Conservation (phyloP, 23 tunicate species). For the Oikopleura dioica region DNA sequence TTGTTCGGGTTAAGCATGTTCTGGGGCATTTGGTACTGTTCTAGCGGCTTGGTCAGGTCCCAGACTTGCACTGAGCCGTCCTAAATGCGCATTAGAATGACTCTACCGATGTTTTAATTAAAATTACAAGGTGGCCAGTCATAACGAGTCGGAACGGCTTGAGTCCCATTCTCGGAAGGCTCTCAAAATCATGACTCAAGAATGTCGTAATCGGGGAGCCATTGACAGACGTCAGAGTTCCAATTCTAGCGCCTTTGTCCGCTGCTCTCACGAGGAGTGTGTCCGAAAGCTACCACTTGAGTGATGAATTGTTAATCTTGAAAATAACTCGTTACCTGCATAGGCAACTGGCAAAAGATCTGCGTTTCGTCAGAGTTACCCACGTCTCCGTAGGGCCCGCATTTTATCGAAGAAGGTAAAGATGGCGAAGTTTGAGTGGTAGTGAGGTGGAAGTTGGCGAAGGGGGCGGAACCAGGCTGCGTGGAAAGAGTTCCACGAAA, state of each 20-base stretch:
- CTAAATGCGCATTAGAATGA: background rate
- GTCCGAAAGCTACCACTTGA: slow-evolving; percentile 14
- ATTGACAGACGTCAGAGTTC: slow-evolving; percentile 52
- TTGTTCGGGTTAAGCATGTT: slow-evolving; percentile 13
- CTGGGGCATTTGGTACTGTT: slow-evolving; percentile 14
- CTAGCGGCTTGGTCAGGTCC: slow-evolving; percentile 77
- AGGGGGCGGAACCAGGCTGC: slow-evolving; percentile 83
- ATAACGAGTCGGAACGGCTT: slow-evolving; percentile 56
- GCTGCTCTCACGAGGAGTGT: background rate
- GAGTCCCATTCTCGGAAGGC: slow-evolving; percentile 74
- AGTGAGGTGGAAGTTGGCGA: slow-evolving; percentile 48
- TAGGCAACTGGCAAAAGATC: slow-evolving; percentile 48
- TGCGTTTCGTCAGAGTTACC: slow-evolving; percentile 36
- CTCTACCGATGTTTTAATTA: background rate
- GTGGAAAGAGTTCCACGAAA: slow-evolving; percentile 95
- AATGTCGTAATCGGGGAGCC: slow-evolving; percentile 46
- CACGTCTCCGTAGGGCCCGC: background rate
- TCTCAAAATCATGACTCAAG: slow-evolving; percentile 71
- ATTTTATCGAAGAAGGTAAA: slow-evolving; percentile 16
- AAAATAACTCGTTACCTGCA: slow-evolving; percentile 37
- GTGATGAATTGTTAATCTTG: slow-evolving; percentile 33
- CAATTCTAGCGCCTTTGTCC: slow-evolving; percentile 20
- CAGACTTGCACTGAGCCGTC: slow-evolving; percentile 79
- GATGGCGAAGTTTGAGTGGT: slow-evolving; percentile 31
- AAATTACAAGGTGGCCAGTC: slow-evolving; percentile 35